Evolutionary conservation across 2,888 invertebrate genomes (phyloP), one percentile per base, ranked within the genome.

Genomic region (Orgyia antiqua): DNA sequence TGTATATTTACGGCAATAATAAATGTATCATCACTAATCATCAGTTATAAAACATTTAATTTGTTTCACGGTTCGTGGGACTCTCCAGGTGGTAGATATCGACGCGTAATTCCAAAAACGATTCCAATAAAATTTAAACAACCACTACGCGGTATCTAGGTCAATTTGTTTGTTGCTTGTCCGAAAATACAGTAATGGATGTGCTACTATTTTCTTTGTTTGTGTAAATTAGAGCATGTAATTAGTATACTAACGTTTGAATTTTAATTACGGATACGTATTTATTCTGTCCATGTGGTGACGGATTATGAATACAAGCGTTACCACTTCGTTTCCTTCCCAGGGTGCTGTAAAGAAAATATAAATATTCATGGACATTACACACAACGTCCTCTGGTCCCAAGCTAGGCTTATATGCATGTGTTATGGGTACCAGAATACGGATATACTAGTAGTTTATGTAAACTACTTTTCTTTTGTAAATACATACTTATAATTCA

Each of bases 11-110:
- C 24, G 31, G 20, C 11, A 15, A 10, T 20, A 20, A 31, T 35
- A 31, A 31, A 24, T 10, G 31, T 31, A 31, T 31, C 20, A 8
- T 2, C 15, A n/a, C 23, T 15, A 21, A 34, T n/a, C n/a, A n/a
- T n/a, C n/a, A n/a, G n/a, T n/a, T n/a, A n/a, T n/a, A n/a, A n/a
- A n/a, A n/a, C n/a, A n/a, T n/a, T n/a, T n/a, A n/a, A n/a, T n/a
- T n/a, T n/a, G n/a, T n/a, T n/a, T n/a, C n/a, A n/a, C n/a, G 27
- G 30, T 10, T 19, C 26, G 26, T 47, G 56, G 23, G 39, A 44
- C 24, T 17, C 4, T 8, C 25, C 44, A 47, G 23, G 32, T 51
- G 48, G 24, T 19, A 19, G 27, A 13, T 4, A 37, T 36, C 29
- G 39, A 31, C 25, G 27, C 21, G 27, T 13, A 13, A 19, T 36